Percentiles rank a stretch among this genome's conserved stretches.
Conservation (phyloP, 2,888 invertebrate species). For the Drosophila niveifrons region DNA sequence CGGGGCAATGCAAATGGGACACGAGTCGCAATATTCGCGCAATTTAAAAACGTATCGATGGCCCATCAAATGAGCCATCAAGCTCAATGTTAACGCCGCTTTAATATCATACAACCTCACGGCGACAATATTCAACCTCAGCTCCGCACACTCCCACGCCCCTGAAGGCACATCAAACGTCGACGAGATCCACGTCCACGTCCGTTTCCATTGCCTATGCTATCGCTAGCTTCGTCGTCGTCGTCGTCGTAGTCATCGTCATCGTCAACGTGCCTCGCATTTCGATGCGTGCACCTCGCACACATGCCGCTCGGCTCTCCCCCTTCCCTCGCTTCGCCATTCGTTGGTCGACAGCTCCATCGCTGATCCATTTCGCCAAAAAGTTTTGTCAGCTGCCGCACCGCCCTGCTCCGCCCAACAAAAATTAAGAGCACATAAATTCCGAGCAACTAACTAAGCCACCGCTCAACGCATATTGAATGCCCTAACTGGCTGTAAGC, state of each 20-base stretch:
- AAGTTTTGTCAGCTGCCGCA: slow-evolving; percentile 52
- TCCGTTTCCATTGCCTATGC: slow-evolving; percentile 59
- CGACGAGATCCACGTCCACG: slow-evolving; percentile 6
- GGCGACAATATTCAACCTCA: slow-evolving; percentile 42
- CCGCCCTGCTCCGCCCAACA: not conserved
- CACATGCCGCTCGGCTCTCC: slow-evolving; percentile 23
- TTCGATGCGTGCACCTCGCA: slow-evolving; percentile 31
- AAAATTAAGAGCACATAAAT: slow-evolving; percentile 54
- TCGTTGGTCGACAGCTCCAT: slow-evolving; percentile 34
- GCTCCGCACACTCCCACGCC: slow-evolving; percentile 5
- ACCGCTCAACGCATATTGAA: slow-evolving; percentile 15
- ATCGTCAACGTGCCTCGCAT: slow-evolving; percentile 73
- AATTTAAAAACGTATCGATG: slow-evolving; percentile 75
- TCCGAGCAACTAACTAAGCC: slow-evolving; percentile 31
- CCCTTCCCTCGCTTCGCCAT: not conserved
- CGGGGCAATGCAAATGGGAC: slow-evolving; percentile 65
- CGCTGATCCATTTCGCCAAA: slow-evolving; percentile 76
- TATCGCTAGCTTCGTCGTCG: slow-evolving; percentile 33
- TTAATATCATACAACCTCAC: slow-evolving; percentile 65
- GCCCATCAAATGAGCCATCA: slow-evolving; percentile 70
- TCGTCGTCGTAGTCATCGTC: slow-evolving; percentile 44
- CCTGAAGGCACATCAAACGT: slow-evolving; percentile 22
- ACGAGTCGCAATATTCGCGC: slow-evolving; percentile 70
- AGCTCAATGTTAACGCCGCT: slow-evolving; percentile 77
- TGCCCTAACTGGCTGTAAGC: slow-evolving; percentile 44